phyloP scores from a whole-genome alignment of 2,888 invertebrate genomes.

The Gastrophysa polygoni region DNA sequence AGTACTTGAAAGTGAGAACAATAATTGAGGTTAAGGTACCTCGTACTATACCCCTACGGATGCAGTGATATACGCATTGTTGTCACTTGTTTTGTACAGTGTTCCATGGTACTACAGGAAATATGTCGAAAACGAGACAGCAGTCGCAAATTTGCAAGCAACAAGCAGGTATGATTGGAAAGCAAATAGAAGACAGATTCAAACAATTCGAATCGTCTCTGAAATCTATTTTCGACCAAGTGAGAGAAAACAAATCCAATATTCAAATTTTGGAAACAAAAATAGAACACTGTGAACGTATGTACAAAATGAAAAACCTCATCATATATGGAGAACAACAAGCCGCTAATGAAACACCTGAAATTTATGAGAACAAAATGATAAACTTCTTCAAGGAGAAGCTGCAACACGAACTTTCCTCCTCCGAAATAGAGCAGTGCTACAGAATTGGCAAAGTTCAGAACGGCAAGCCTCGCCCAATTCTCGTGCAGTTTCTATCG shows the following conservation, averaged over 20 bases:
- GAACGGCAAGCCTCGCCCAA: background rate
- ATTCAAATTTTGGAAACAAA: too few relatives aligned
- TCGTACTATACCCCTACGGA: too few relatives aligned
- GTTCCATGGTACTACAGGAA: too few relatives aligned
- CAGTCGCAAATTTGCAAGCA: background rate
- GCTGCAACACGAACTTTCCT: background rate
- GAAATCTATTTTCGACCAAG: background rate
- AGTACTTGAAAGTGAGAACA: too few relatives aligned
- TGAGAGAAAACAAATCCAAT: too few relatives aligned
- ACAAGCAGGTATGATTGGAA: background rate
- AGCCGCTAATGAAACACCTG: constrained; percentile 1
- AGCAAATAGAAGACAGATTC: constrained; percentile 5
- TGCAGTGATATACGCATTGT: too few relatives aligned
- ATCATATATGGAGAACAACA: constrained; percentile 1
- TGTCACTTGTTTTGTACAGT: too few relatives aligned
- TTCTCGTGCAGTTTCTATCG: too few relatives aligned
- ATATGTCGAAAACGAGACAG: constrained; percentile 1
- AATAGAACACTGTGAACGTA: background rate
- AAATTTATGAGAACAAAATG: background rate
- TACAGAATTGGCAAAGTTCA: constrained; percentile 1
- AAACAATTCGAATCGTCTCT: background rate
- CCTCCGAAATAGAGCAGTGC: constrained; percentile 5
- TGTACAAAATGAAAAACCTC: background rate
- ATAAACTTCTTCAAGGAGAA: background rate
- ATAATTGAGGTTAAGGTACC: too few relatives aligned